Evolutionary conservation across 2,888 invertebrate species (phyloP), one percentile per base, ranked within the genome.

Genomic region (Tetrapedia diversipes): DNA sequence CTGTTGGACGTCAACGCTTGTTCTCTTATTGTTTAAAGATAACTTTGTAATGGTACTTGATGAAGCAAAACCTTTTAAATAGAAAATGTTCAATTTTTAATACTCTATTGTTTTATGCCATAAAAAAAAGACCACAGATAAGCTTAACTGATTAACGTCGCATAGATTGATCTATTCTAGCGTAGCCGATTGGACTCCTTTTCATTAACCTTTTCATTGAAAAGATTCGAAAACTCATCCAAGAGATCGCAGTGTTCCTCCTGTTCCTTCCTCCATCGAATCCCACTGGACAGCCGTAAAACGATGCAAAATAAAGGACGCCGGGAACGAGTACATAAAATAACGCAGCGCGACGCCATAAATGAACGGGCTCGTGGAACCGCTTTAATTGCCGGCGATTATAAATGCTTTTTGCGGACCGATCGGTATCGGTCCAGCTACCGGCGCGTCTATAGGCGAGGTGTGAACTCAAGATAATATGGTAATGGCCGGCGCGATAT

Each of bases 401-500:
- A 83, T 69, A 77, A 80, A 77, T 70, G 83, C 27, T 57, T 64
- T 60, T 51, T 65, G 66, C 51, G 39, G 54, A 22, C 54, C 68
- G 82, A 83, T 82, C 63, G 59, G 83, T 80, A 82, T 82, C 82
- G 77, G 79, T 37, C 51, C 68, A 54, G 67, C 82, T 68, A 68
- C 66, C 71, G 67, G 66, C 49, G 47, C 60, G 54, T 67, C 72
- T 70, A 71, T 69, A 64, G 61, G 77, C 54, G 54, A 82, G 76
- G 84, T 82, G 84, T 79, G 84, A 84, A 83, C 54, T 63, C 77
- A 67, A 72, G 85, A 85, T 85, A 85, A 85, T 83, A 80, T 79
- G 82, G 80, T 77, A 85, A 85, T 85, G 65, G 69, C 54, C 56
- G 43, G 47, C 29, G 4, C 71, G 85, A 78, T 85, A 83, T 80